Conservation (phyloP, 1,140 invertebrate genomes). For the Lamellibrachia luymesi region DNA sequence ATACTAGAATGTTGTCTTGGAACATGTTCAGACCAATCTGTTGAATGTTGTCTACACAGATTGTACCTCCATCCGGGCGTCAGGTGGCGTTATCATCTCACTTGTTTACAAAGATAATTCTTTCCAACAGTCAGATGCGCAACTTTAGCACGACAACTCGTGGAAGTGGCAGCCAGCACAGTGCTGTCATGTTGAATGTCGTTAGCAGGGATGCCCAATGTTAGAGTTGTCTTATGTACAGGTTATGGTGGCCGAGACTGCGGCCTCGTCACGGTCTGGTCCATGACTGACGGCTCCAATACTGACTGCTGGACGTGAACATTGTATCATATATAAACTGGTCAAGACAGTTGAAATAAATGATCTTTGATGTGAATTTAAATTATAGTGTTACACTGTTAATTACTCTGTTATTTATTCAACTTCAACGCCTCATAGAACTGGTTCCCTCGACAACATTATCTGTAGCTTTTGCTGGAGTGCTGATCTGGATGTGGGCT, state of each 20-base stretch:
- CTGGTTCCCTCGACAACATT: too few species aligned
- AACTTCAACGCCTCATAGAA: too few species aligned
- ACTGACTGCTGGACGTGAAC: background rate
- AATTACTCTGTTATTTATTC: background rate
- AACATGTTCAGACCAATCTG: too few species aligned
- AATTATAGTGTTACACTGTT: background rate
- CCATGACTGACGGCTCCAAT: background rate
- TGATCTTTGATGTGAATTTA: conserved; percentile 1
- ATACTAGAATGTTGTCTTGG: background rate
- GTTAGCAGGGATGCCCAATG: background rate
- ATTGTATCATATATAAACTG: background rate
- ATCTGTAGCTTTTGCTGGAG: too few species aligned
- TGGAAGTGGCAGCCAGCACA: background rate
- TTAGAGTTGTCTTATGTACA: background rate
- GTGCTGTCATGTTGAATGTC: background rate
- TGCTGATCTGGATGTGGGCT: too few species aligned
- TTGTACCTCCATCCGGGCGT: background rate
- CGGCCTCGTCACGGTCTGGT: background rate
- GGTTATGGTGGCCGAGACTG: background rate
- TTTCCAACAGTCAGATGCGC: background rate
- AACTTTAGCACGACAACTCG: background rate
- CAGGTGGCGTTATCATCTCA: background rate
- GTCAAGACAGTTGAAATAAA: background rate
- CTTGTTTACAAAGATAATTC: background rate
- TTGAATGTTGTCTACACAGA: background rate